Conservation (phyloP, 2,797 vertebrate species). For the Lithobates sylvaticus region DNA sequence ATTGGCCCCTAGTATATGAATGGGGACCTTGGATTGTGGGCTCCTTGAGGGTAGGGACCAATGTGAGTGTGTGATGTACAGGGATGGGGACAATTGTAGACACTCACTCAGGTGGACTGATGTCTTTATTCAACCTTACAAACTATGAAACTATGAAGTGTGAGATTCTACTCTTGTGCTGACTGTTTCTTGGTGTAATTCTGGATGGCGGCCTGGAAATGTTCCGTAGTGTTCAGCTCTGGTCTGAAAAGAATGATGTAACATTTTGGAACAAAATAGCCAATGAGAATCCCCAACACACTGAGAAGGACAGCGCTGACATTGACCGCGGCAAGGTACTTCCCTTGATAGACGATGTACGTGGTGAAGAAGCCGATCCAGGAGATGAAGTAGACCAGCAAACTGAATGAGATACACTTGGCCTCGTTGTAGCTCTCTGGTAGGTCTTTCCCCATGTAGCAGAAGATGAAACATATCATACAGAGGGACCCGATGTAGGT, state of each 20-base stretch:
- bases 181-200: slow-evolving; percentile 76
- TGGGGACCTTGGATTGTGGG: too few relatives aligned
- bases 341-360: slow-evolving; percentile 67
- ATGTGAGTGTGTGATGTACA: too few relatives aligned
- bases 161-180: slow-evolving; percentile 12
- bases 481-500: slow-evolving; percentile 63
- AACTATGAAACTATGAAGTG: too few relatives aligned
- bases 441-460: slow-evolving; percentile 86
- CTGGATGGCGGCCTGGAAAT: slow-evolving; percentile 86
- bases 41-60: too few relatives aligned
- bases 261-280: slow-evolving; percentile 84
- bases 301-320: slow-evolving; percentile 70
- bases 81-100: too few relatives aligned
- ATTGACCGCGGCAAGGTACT: slow-evolving; percentile 67
- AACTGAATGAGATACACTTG: slow-evolving; percentile 85
- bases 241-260: slow-evolving; percentile 82
- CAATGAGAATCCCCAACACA: slow-evolving; percentile 77
- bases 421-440: slow-evolving; percentile 90
- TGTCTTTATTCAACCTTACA: too few relatives aligned
- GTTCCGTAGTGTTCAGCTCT: slow-evolving; percentile 78
- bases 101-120: too few relatives aligned
- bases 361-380: slow-evolving; percentile 77
- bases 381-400: slow-evolving; percentile 79
- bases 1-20: too few relatives aligned
- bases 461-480: slow-evolving; percentile 78